These are phyloP conservation scores for Coracias cyanogaster DNA, from an alignment of 2,797 vertebrate species.

Conservation along the genomic window DNA sequence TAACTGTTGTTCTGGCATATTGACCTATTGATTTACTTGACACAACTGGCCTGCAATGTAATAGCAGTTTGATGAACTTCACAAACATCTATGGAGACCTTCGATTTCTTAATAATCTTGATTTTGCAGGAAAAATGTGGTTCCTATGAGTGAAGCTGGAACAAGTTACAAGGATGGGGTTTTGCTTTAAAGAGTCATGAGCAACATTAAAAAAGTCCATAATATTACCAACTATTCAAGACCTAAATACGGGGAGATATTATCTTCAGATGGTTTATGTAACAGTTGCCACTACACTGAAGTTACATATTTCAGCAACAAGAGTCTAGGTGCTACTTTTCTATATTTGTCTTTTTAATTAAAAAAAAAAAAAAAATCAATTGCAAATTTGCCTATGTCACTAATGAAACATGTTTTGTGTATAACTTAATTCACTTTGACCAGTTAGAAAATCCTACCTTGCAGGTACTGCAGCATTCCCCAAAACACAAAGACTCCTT, in stretches of 20 bases:
- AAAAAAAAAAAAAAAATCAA: background rate
- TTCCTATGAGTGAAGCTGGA: background rate
- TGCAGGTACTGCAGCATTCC: background rate
- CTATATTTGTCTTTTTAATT: background rate
- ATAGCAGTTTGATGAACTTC: background rate
- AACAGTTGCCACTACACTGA: background rate
- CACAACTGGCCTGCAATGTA: background rate
- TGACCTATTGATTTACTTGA: background rate
- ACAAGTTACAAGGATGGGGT: background rate
- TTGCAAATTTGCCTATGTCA: background rate
- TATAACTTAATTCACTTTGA: background rate
- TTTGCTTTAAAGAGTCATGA: background rate
- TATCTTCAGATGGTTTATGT: background rate
- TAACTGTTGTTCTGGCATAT: background rate
- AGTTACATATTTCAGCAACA: background rate
- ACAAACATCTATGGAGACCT: background rate
- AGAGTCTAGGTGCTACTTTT: background rate
- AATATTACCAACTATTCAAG: background rate
- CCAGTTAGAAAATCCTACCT: background rate
- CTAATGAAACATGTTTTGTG: background rate
- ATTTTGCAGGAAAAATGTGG: background rate
- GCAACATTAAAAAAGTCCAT: background rate
- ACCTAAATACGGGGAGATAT: background rate
- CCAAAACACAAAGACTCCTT: background rate
- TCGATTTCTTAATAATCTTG: background rate